Base-by-base conservation (phyloP, 2,113 vertebrate species). In the Mixornis gularis region DNA sequence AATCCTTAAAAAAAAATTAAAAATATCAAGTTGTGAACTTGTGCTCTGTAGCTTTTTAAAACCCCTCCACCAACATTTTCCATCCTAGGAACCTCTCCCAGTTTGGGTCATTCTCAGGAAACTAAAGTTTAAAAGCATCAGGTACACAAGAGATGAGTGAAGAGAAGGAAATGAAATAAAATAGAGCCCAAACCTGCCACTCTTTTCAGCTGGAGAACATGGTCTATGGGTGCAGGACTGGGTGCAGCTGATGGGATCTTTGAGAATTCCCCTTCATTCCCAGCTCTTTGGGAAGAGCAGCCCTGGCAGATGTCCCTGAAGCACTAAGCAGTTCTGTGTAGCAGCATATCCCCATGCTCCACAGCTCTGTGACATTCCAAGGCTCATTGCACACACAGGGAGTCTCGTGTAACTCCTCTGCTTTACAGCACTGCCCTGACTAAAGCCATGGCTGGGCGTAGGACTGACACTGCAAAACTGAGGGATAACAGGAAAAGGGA, bases 321-420 rank as follows among this genome's bases (percentile, higher is more conserved):
- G 60, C 72, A 29, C 55, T 1, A 1, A 83, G 40, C 64, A 68
- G 21, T 13, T 17, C 4, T 2, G 1, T 4, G 68, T 2, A 43
- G n/a, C 66, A 38, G 70, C 66, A 15, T 1, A 53, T 41, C 46
- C 55, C 64, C 13, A 0, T 1, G 32, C 46, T n/a, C 80, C 63
- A 36, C 29, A 19, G 12, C 62, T 29, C 60, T 10, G 6, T 0
- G 8, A 12, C 2, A 1, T 27, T 13, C 72, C 27, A 13, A 46
- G 55, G 72, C 71, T 92, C 51, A 11, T 0, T 11, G 52, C 72
- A 29, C 29, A 27, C 1, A 2, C 32, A 13, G 69, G 40, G 43
- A 41, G 53, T 8, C 48, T 3, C 0, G 0, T 1, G 22, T 4
- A 11, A 26, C 11, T 41, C 6, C 40, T 25, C 29, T 40, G 1